phyloP scores from a whole-genome alignment of 2,113 vertebrate genomes.

The Seriola dumerili region DNA sequence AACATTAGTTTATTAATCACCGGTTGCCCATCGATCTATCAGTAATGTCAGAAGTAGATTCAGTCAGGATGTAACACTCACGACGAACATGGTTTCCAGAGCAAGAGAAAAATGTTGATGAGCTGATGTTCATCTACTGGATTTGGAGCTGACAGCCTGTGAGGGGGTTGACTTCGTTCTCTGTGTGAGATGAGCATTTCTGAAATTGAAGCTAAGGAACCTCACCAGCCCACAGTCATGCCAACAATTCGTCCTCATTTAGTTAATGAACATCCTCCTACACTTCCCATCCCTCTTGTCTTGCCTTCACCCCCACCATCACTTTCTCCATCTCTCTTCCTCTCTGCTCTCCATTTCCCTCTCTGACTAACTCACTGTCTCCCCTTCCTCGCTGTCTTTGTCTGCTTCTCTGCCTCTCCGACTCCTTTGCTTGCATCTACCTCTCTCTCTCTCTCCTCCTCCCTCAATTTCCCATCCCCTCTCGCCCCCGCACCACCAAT shows the following conservation, averaged over 20 bases:
- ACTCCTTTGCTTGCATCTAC: constrained; percentile 14
- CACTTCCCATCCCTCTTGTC: constrained; percentile 62
- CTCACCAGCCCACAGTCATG: constrained; percentile 73
- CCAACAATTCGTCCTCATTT: constrained; percentile 78
- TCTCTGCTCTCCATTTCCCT: constrained; percentile 31
- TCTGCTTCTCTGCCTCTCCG: constrained; percentile 14
- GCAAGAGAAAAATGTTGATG: constrained; percentile 56
- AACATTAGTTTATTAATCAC: neutral
- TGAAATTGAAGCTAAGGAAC: constrained; percentile 70
- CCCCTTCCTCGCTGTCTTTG: constrained; percentile 36
- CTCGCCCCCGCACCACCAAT: constrained; percentile 18
- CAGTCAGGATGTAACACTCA: constrained; percentile 11
- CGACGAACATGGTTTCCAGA: constrained; percentile 32
- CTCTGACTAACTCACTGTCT: constrained; percentile 50
- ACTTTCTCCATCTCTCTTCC: constrained; percentile 48
- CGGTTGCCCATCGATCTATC: neutral
- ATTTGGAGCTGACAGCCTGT: constrained; percentile 62
- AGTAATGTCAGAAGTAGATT: constrained; percentile 3
- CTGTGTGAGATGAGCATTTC: constrained; percentile 64
- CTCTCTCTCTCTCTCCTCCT: constrained; percentile 32
- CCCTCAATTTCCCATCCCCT: constrained; percentile 18
- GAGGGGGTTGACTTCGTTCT: constrained; percentile 64
- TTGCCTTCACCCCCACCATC: constrained; percentile 24
- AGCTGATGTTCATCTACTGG: constrained; percentile 60
- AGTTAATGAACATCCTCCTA: constrained; percentile 78